Evolutionary conservation across 2,797 vertebrate species (phyloP), one percentile per base, ranked within the genome.

Genomic region (Pangasius djambal): DNA sequence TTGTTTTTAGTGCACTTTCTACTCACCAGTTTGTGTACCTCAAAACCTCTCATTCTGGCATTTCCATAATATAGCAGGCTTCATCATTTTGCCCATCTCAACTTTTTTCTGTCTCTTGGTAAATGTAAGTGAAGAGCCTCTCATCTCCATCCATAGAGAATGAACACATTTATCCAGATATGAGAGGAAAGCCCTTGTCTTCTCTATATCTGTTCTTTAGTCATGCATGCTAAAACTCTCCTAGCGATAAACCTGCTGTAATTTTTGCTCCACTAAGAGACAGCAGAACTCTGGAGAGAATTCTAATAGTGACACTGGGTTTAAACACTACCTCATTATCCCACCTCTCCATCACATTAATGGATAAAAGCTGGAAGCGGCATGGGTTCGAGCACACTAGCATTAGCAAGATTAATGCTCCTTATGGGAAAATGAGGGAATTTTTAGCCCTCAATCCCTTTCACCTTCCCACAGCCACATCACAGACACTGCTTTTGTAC

Each of bases 251-350:
- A 85, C n/a, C 63, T 85, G 44, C 50, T 72, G 31, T 57, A 72
- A 52, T 86, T 67, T 67, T n/a, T 72, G 84, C 31, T 37, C 13
- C 67, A 28, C 48, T 31, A 72, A 55, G 50, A 72, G 67, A 67
- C 40, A 84, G 63, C 7, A 67, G 67, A 57, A 67, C 34, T 86
- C 63, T 31, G 31, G 63, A 84, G 83, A 52, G 63, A 84, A 86
- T 31, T 86, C 48, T 37, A 72, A 34, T 67, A 28, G 61, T 84
- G 67, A 55, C 25, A 15, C 28, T 85, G 57, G 57, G 57, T 72
- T 72, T 37, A 86, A 86, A 86, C 84, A 86, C 84, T 72, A 72
- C 84, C 67, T 86, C 67, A 86, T 86, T 86, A 86, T 86, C 52
- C 34, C 84, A 74, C 69, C 48, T 74, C 84, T 86, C 67, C 84